These are phyloP conservation scores for Delphinus delphis DNA, from an alignment of 2,113 vertebrate species.

Conservation along the genomic window DNA sequence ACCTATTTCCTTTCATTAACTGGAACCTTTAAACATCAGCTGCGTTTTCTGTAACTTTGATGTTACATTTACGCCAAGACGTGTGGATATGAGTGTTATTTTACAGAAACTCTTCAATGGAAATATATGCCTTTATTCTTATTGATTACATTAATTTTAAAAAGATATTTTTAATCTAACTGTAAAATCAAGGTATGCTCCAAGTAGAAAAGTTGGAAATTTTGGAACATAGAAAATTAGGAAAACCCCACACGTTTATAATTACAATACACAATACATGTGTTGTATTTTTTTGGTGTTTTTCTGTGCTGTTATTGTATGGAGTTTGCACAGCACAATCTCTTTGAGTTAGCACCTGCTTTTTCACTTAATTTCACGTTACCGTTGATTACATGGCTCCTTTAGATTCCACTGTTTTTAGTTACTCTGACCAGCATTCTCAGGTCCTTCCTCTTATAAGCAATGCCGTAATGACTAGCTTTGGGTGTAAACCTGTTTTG, in stretches of 20 bases:
- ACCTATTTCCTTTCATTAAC: background rate
- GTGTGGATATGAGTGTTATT: background rate
- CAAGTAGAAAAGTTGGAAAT: background rate
- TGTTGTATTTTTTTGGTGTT: background rate
- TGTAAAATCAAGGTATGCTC: background rate
- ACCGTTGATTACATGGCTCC: background rate
- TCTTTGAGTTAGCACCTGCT: background rate
- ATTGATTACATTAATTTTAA: background rate
- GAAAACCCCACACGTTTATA: background rate
- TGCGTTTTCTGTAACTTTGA: background rate
- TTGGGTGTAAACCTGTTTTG: background rate
- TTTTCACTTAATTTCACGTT: background rate
- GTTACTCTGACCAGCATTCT: background rate
- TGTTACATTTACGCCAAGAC: background rate
- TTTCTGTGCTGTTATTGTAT: no score
- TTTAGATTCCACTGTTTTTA: no score
- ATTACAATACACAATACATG: fast-evolving
- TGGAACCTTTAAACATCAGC: background rate
- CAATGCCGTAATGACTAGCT: background rate
- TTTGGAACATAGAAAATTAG: background rate
- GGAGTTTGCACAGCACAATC: background rate
- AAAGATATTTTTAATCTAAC: background rate
- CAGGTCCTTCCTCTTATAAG: background rate
- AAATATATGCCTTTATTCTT: background rate
- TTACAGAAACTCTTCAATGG: background rate